Conservation (phyloP, 2,797 vertebrate genomes). For the Melanitta fusca region DNA sequence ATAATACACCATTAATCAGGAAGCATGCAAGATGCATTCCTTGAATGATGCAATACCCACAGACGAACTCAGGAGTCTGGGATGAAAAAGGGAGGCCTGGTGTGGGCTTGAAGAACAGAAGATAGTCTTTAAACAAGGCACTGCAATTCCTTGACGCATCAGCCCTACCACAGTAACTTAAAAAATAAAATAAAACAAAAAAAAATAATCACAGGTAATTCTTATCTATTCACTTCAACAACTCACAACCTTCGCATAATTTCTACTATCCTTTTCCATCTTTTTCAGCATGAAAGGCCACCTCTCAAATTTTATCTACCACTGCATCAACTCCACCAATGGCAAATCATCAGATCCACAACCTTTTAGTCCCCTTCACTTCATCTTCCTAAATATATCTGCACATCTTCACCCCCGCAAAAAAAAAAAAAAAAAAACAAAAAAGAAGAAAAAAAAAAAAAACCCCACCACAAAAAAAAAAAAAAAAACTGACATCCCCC, state of each 20-base stretch:
- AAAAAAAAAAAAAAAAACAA: no score
- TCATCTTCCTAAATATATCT: not conserved
- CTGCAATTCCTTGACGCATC: not conserved
- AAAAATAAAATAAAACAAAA: not conserved
- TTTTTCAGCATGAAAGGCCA: not conserved
- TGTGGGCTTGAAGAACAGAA: not conserved
- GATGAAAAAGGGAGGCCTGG: not conserved
- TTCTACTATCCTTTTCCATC: not conserved
- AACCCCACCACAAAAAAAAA: not conserved
- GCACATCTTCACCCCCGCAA: not conserved
- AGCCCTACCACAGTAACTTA: not conserved
- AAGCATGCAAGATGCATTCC: not conserved
- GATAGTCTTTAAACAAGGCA: not conserved
- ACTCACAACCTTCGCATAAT: not conserved
- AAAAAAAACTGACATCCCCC: no score
- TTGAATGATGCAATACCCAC: not conserved
- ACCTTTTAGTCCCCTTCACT: not conserved
- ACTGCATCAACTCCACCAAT: not conserved
- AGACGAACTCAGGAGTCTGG: not conserved
- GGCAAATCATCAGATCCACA: not conserved
- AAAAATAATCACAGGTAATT: not conserved
- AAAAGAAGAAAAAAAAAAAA: not conserved
- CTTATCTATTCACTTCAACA: not conserved
- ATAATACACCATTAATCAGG: conserved; percentile 46
- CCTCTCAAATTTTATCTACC: not conserved